Conservation (phyloP, 2,888 invertebrate species). For the Tetramorium bicarinatum region DNA sequence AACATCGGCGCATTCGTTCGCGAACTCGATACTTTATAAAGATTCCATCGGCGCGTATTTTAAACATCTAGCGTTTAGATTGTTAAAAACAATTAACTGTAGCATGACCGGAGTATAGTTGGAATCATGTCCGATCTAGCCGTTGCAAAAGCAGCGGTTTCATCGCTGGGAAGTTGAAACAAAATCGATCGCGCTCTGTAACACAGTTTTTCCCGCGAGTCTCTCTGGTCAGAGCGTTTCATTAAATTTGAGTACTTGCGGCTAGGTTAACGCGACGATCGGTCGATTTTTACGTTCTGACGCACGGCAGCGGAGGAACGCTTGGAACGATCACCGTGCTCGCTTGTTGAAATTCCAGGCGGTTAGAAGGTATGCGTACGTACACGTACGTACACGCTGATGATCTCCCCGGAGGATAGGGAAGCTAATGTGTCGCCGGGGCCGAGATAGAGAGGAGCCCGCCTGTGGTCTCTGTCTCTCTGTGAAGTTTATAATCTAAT, state of each 20-base stretch:
- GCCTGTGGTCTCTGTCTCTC: conserved; percentile 74
- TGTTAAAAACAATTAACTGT: not conserved
- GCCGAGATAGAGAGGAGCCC: conserved; percentile 70
- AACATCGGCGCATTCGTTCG: not conserved
- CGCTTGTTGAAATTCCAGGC: conserved; percentile 72
- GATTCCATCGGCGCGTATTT: not conserved
- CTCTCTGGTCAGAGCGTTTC: conserved; percentile 18
- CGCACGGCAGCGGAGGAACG: conserved; percentile 21
- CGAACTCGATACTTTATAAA: not conserved
- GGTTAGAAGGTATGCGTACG: conserved; percentile 64
- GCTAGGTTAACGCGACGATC: conserved; percentile 30
- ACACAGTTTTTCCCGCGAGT: conserved; percentile 29
- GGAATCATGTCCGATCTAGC: not conserved
- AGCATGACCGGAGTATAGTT: not conserved
- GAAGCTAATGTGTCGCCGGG: conserved; percentile 79
- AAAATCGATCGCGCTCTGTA: conserved; percentile 11
- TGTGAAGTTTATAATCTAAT: conserved; percentile 86
- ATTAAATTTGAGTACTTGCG: conserved; percentile 46
- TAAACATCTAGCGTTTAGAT: not conserved
- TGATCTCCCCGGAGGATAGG: conserved; percentile 76
- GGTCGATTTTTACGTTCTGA: conserved; percentile 37
- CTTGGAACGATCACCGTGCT: conserved; percentile 9
- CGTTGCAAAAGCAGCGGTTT: not conserved
- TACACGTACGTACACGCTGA: conserved; percentile 56
- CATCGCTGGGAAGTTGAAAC: not conserved